Percentiles rank a stretch among this genome's conserved stretches.
phyloP scores from a whole-genome alignment of 2,797 vertebrate genomes.

The Alca torda region DNA sequence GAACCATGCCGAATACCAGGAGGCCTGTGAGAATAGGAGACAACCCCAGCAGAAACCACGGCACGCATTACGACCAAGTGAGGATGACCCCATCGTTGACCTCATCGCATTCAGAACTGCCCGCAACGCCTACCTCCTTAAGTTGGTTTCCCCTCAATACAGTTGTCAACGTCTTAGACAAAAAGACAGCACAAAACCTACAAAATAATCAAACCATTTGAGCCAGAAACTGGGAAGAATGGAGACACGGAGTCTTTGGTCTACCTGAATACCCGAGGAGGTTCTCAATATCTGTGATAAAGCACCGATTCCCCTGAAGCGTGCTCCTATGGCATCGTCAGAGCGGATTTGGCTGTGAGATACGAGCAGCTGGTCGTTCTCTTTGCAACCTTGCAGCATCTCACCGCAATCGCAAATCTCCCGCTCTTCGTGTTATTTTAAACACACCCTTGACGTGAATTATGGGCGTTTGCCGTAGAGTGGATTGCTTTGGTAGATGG shows the following conservation, averaged over 20 bases:
- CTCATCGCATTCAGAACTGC: background rate
- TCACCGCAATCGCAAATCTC: background rate
- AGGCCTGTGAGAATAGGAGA: background rate
- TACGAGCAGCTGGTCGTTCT: background rate
- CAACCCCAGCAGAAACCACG: background rate
- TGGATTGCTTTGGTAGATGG: background rate
- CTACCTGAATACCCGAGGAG: background rate
- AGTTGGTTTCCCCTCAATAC: background rate
- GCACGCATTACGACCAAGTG: background rate
- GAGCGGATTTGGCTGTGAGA: background rate
- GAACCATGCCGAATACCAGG: background rate
- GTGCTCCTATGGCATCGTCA: accelerated
- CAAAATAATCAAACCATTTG: background rate
- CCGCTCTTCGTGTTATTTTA: background rate
- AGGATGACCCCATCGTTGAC: background rate
- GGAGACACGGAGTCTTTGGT: background rate
- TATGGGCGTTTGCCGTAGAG: background rate
- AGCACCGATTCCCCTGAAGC: background rate
- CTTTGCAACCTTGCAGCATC: background rate
- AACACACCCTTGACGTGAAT: background rate
- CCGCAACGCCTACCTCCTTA: background rate
- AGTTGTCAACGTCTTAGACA: background rate
- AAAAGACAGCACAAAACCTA: background rate
- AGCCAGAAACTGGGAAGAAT: background rate
- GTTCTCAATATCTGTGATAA: background rate